Conservation (phyloP, 1,140 invertebrate genomes). For the Caerostris extrusa region DNA sequence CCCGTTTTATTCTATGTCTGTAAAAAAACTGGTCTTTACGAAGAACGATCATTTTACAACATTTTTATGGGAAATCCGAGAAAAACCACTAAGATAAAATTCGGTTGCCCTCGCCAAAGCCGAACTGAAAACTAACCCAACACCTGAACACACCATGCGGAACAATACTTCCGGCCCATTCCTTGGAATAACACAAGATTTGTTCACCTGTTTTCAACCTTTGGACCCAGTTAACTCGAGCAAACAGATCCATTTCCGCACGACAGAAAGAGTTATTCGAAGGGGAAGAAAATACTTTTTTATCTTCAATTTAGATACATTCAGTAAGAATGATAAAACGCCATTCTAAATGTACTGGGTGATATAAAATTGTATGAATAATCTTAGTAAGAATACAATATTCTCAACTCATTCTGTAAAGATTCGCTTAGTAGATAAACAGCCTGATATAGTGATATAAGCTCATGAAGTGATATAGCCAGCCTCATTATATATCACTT, state of each 20-base stretch:
- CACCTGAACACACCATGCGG: constrained; percentile 7
- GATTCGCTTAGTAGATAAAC: no score
- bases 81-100: background rate
- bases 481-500: no score
- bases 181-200: background rate
- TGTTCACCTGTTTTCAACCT: constrained; percentile 18
- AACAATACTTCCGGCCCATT: constrained; percentile 10
- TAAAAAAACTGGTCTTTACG: no score
- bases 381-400: no score
- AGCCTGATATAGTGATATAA: no score
- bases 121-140: background rate
- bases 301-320: no score
- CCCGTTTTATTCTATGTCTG: no score
- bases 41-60: no score
- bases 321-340: background rate
- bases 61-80: background rate
- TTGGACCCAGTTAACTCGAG: background rate
- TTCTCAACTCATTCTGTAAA: no score
- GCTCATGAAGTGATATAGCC: no score
- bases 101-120: background rate
- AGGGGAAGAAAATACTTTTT: background rate
- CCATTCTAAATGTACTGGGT: no score
- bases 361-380: no score
- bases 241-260: constrained; percentile 10
- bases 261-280: background rate